Base-by-base conservation (phyloP, 2,888 invertebrate genomes). In the Perizoma flavofasciatum region DNA sequence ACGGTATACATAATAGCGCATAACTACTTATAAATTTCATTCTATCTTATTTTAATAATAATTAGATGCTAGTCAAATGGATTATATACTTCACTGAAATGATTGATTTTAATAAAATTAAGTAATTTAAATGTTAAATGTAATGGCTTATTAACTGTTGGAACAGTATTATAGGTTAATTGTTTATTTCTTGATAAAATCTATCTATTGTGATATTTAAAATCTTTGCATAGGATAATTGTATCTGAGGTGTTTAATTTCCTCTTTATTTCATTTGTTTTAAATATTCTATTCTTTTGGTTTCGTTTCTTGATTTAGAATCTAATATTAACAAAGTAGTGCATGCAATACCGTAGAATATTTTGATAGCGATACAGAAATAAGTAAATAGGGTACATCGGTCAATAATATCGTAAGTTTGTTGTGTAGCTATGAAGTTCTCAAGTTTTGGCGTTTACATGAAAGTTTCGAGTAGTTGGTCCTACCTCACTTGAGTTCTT, bases 101-200 rank as follows among this genome's bases (percentile, higher is more conserved):
- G 74, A 82, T 83, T 82, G 81, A 82, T 85, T 84, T 80, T 75
- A 79, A 77, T 84, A 76, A 78, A 83, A 79, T 78, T 77, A 82
- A 76, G 75, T 79, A 79, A 81, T 78, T 69, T 72, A 72, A 68
- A 78, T 73, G 65, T 77, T 71, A 79, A 80, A 81, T 79, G 71
- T 81, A 80, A 83, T 82, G 82, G 77, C 77, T 81, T 77, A 77
- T 75, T 78, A 77, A 82, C 75, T 78, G 82, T 85, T 84, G 79
- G 73, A 86, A 79, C 90, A 91, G 91, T 91, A 91, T 91, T 91
- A 91, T 91, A 91, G 91, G 88, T 88, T 89, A 91, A 86, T 85
- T 82, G 77, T 85, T 85, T 77, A 66, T 74, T 82, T 81, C 76
- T 79, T 84, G 79, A 80, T 83, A 71, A 82, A 82, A 82, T 85